Percentiles rank a stretch among this genome's conserved stretches.
Conservation (phyloP, 2,797 vertebrate species). For the Pelobates cultripes region DNA sequence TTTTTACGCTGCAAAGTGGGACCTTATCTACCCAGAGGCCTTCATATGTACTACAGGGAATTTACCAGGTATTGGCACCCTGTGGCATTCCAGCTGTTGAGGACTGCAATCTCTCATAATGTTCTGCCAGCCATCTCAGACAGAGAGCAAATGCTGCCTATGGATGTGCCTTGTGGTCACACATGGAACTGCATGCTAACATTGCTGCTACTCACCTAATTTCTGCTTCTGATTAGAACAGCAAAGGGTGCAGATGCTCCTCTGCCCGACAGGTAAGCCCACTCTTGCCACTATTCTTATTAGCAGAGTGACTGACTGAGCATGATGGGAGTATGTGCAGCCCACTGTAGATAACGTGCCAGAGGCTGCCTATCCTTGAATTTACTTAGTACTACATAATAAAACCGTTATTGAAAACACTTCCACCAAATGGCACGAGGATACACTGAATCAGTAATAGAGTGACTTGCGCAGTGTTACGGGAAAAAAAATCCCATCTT, state of each 20-base stretch:
- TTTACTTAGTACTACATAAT: not conserved
- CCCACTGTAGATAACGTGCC: not conserved
- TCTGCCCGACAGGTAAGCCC: not conserved
- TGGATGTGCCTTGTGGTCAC: not conserved
- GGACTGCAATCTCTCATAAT: not conserved
- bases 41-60: not conserved
- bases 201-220: not conserved
- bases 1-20: conserved; percentile 4
- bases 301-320: not conserved
- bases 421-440: not conserved
- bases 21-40: conserved; percentile 15
- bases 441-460: too few relatives aligned
- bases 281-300: not conserved
- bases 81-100: conserved; percentile 16
- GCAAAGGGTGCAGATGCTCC: not conserved
- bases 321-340: not conserved
- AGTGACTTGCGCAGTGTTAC: too few relatives aligned
- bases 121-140: not conserved
- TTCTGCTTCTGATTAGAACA: not conserved
- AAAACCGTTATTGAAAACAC: not conserved
- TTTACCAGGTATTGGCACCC: not conserved
- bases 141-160: not conserved
- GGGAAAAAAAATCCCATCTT: too few relatives aligned
- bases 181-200: not conserved
- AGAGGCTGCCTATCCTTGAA: not conserved